A percentile compares a stretch with the other conserved stretches of the same genome.
These are phyloP conservation scores for Plodia interpunctella DNA, from an alignment of 1,140 invertebrate species.

Conservation along the genomic window DNA sequence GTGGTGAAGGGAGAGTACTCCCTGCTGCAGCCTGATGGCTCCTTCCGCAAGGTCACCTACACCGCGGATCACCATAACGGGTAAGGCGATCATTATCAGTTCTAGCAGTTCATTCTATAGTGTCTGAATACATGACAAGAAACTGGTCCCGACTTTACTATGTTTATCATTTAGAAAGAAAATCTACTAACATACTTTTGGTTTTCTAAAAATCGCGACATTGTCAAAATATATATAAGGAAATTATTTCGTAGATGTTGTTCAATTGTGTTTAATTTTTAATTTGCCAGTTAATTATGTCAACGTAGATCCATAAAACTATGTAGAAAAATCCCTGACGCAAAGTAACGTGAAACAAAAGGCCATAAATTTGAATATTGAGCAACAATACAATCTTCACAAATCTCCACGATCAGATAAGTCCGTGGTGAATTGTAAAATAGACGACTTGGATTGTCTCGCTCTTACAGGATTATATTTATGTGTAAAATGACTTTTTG, in stretches of 20 bases:
- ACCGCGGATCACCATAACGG: constrained; percentile 66
- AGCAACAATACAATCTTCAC: neutral
- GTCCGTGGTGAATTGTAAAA: constrained; percentile 17
- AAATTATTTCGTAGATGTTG: too few relatives aligned
- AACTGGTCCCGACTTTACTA: too few relatives aligned
- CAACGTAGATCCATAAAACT: too few relatives aligned
- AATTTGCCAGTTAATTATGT: too few relatives aligned
- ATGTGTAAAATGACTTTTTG: constrained; percentile 6
- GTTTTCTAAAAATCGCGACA: too few relatives aligned
- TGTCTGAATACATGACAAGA: too few relatives aligned
- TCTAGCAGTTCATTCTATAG: too few relatives aligned
- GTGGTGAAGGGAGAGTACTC: constrained; percentile 73
- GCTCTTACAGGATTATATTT: neutral
- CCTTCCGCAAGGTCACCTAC: constrained; percentile 67
- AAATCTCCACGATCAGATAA: constrained; percentile 3
- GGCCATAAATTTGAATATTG: neutral
- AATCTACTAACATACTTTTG: too few relatives aligned
- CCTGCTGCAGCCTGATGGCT: constrained; percentile 60
- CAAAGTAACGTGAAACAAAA: neutral
- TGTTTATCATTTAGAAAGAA: too few relatives aligned
- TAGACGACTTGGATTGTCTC: constrained; percentile 5
- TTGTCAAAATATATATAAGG: too few relatives aligned
- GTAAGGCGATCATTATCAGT: constrained; percentile 34
- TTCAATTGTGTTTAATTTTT: too few relatives aligned
- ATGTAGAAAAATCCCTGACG: too few relatives aligned